phyloP scores from a whole-genome alignment of 2,797 vertebrate species.

The Calcarius lapponicus region DNA sequence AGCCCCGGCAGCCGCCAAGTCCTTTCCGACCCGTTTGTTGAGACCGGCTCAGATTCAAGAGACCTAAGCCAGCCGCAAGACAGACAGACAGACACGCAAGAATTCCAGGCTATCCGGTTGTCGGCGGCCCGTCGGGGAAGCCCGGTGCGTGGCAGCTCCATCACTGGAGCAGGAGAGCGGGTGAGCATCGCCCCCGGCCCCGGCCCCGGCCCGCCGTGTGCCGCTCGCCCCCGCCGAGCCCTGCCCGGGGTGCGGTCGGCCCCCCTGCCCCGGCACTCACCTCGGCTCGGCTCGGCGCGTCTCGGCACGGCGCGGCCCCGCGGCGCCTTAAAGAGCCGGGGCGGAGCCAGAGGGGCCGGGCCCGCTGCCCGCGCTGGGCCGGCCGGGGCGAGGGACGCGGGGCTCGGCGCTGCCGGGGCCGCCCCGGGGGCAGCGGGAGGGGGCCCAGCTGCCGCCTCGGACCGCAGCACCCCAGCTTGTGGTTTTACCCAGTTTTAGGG shows the following conservation, averaged over 20 bases:
- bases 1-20: background rate
- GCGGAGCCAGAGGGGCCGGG: background rate
- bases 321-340: background rate
- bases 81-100: background rate
- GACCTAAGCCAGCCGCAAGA: background rate
- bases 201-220: too few relatives aligned
- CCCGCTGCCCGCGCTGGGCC: background rate
- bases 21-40: background rate
- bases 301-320: background rate
- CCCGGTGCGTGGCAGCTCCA: fast-evolving
- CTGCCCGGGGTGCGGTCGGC: too few relatives aligned
- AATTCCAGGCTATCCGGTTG: background rate
- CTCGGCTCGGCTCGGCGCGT: background rate
- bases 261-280: background rate
- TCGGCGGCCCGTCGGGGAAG: background rate
- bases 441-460: fast-evolving
- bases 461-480: fast-evolving
- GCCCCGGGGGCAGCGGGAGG: fast-evolving
- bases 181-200: background rate
- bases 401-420: fast-evolving
- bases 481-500: fast-evolving
- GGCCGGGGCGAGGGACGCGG: fast-evolving
- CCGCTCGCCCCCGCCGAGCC: too few relatives aligned
- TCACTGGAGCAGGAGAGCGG: background rate
- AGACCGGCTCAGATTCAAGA: background rate